A percentile compares a stretch with the other conserved stretches of the same genome.
phyloP scores from a whole-genome alignment of 2,113 vertebrate species.

The Chaenocephalus aceratus region DNA sequence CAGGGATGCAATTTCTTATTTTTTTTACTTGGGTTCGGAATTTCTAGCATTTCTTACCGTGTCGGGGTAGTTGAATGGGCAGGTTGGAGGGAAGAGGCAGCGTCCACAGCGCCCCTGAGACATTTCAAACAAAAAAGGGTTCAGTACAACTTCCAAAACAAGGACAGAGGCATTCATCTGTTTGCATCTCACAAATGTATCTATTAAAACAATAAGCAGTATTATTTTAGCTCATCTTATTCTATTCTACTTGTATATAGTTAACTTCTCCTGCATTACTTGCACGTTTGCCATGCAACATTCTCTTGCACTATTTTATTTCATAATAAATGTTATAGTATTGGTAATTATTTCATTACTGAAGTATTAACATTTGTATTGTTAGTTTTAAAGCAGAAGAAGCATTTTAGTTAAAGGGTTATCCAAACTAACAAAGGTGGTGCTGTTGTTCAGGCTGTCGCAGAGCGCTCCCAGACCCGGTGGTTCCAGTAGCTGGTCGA shows the following conservation, averaged over 20 bases:
- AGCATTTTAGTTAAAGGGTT: background rate
- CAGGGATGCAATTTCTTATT: no score
- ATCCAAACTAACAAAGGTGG: constrained; percentile 60
- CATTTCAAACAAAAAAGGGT: constrained; percentile 11
- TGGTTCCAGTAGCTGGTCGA: constrained; percentile 92
- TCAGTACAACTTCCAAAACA: background rate
- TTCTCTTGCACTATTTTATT: no score
- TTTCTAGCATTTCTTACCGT: constrained; percentile 73
- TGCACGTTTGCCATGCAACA: no score
- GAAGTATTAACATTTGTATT: background rate
- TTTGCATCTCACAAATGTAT: no score
- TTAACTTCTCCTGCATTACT: no score
- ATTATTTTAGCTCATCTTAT: no score
- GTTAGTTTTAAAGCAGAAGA: background rate
- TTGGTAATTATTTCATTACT: background rate
- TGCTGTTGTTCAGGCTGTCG: constrained; percentile 80
- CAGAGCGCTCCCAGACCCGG: constrained; percentile 92
- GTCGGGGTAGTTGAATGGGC: constrained; percentile 68
- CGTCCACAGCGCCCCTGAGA: constrained; percentile 81
- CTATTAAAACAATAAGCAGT: no score
- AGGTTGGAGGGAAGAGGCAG: constrained; percentile 73
- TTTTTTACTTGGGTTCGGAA: background rate
- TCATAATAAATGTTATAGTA: background rate
- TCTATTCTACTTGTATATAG: no score
- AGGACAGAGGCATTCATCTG: background rate